Evolutionary conservation across 1,140 invertebrate genomes (phyloP).

Genomic region (Leguminivora glycinivorella): DNA sequence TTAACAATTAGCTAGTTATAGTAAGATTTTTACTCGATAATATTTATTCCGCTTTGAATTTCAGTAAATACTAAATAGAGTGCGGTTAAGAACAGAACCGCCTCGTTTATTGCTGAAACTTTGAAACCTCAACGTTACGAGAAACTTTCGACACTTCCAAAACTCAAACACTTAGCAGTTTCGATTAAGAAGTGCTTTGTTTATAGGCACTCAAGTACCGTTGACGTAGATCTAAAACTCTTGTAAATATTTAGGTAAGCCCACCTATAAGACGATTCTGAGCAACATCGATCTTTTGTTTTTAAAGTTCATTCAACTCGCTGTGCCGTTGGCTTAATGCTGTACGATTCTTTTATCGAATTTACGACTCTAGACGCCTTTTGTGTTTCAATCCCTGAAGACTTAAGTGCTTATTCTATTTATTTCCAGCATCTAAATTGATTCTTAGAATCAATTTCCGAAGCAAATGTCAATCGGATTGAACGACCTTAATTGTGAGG

Average conservation of each 20-base stretch:
- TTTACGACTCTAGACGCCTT: background rate
- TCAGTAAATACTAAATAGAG: background rate
- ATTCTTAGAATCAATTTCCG: background rate
- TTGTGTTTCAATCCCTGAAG: background rate
- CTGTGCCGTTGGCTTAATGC: background rate
- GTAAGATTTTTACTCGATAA: too few relatives aligned
- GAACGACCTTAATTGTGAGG: background rate
- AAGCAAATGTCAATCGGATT: background rate
- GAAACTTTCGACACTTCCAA: background rate
- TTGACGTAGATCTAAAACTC: background rate
- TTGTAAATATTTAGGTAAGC: slow-evolving; percentile 10
- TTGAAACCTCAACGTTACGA: background rate
- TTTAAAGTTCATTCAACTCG: slow-evolving; percentile 26
- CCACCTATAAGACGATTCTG: background rate
- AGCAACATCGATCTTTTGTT: slow-evolving; percentile 24
- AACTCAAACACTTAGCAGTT: background rate
- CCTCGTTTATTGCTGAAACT: background rate
- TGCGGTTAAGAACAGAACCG: background rate
- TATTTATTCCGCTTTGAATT: background rate
- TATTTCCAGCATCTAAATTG: background rate
- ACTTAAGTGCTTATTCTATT: background rate
- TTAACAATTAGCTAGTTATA: too few relatives aligned
- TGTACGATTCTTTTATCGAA: slow-evolving; percentile 2
- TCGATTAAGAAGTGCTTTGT: background rate
- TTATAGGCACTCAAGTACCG: background rate